Evolutionary conservation across 2,888 invertebrate genomes (phyloP).

Genomic region (Abrostola tripartita): DNA sequence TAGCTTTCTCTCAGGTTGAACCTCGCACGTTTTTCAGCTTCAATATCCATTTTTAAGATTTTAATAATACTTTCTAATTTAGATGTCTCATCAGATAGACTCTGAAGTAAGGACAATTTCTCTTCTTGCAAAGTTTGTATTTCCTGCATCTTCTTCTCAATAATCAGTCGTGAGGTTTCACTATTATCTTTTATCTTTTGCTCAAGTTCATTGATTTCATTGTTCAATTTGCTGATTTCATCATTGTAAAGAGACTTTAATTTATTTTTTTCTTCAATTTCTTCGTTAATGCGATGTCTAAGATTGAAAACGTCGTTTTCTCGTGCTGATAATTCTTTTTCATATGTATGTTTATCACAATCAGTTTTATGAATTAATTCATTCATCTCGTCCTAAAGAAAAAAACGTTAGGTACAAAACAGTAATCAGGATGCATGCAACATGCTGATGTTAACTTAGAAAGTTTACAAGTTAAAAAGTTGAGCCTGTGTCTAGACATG

Average conservation of each 20-base stretch:
- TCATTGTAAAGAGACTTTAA: conserved; percentile 69
- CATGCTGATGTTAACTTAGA: neutral
- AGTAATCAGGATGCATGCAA: neutral
- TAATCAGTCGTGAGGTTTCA: conserved; percentile 65
- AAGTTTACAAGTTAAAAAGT: too few species aligned
- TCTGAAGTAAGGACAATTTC: conserved; percentile 74
- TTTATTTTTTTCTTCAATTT: conserved; percentile 74
- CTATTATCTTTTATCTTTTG: conserved; percentile 72
- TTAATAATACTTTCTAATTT: conserved; percentile 71
- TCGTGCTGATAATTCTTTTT: conserved; percentile 67
- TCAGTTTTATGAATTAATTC: conserved; percentile 65
- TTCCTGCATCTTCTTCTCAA: conserved; percentile 74
- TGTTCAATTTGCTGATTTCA: conserved; percentile 74
- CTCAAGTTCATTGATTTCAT: conserved; percentile 77
- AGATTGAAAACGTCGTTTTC: conserved; percentile 73
- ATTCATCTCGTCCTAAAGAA: conserved; percentile 67
- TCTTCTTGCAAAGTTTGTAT: conserved; percentile 79
- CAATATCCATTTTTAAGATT: conserved; percentile 69
- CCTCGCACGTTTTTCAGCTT: conserved; percentile 71
- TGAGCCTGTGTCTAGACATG: too few species aligned
- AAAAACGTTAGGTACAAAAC: neutral
- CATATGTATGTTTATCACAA: conserved; percentile 64
- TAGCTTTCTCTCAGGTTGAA: conserved; percentile 73
- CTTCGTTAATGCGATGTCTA: conserved; percentile 78
- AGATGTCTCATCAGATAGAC: conserved; percentile 73